A percentile compares a stretch with the other conserved stretches of the same genome.
Conservation (phyloP, 2,113 vertebrate species). For the Corynorhinus townsendii region DNA sequence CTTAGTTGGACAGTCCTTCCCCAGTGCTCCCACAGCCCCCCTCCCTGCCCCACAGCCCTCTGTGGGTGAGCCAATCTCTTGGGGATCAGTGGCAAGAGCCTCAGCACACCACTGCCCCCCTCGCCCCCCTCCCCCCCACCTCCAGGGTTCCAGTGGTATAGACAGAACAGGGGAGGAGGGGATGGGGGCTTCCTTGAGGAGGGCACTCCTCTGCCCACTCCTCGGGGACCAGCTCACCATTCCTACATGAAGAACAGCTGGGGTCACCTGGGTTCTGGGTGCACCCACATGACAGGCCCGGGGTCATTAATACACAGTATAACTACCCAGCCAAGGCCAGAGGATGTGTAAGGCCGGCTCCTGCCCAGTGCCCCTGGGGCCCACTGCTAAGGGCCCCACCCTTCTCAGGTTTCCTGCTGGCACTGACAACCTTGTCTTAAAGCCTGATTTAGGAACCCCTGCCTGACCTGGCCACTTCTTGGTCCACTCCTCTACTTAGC, state of each 20-base stretch:
- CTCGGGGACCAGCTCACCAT: not conserved
- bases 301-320: not conserved
- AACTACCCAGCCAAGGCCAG: not conserved
- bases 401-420: not conserved
- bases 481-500: not conserved
- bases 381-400: not conserved
- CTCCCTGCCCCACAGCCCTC: not conserved
- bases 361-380: not conserved
- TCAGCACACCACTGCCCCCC: fast-evolving
- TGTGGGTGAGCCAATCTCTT: no score
- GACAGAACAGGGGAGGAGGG: not conserved
- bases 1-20: not conserved
- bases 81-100: not conserved
- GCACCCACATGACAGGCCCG: not conserved
- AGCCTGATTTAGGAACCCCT: not conserved
- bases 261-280: not conserved
- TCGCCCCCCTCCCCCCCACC: fast-evolving
- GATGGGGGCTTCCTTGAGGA: no score
- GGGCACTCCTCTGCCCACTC: not conserved
- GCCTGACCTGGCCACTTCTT: not conserved
- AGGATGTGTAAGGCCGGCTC: no score
- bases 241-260: not conserved
- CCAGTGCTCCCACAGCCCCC: not conserved
- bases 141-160: fast-evolving
- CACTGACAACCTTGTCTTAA: not conserved